Base-by-base conservation (phyloP, 2,797 vertebrate genomes). In the Gallinago solitaria region DNA sequence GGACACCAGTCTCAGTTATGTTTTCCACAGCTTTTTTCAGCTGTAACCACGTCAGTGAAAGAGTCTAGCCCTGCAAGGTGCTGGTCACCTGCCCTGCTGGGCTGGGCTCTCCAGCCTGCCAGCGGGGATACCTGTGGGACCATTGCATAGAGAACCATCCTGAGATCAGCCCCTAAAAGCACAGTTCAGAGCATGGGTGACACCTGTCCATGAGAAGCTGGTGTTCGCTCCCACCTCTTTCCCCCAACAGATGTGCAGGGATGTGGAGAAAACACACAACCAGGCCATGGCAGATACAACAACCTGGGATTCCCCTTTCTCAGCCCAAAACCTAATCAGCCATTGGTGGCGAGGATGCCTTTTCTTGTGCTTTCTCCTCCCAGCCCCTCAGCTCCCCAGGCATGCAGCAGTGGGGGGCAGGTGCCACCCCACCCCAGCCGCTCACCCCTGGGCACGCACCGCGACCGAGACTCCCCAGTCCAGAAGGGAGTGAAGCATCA, bases 231-330 rank as follows among this genome's bases (percentile, higher is more conserved):
- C 64, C 41, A 45, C 15, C 16, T 51, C 23, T 91, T 82, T 56
- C 16, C 75, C 8, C 24, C 19, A 27, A 53, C 0, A 0, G 28
- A 75, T 2, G 1, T 32, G n/a, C 9, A 56, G 23, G 10, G 24
- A 16, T 48, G 47, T 32, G 41, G 15, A 48, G 50, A 79, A 79
- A 82, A 67, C 47, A 85, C 35, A 84, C 56, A 43, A 57, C 84
- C 0, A 1, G 37, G 8, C 12, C 56, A 45, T 3, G 37, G 17
- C 1, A 59, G 61, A 63, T 47, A 43, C 1, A 0, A 33, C 11
- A 17, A 14, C 16, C 12, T 1, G 6, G 9, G n/a, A 78, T 67
- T 41, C 16, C 25, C 15, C 37, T 25, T 84, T 82, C 30, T 45
- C 45, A 85, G 39, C 20, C 16, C 59, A 28, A 68, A 65, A 79